Evolutionary conservation across 2,888 invertebrate species (phyloP), one percentile per base, ranked within the genome.

Genomic region (Augiades crinisus): DNA sequence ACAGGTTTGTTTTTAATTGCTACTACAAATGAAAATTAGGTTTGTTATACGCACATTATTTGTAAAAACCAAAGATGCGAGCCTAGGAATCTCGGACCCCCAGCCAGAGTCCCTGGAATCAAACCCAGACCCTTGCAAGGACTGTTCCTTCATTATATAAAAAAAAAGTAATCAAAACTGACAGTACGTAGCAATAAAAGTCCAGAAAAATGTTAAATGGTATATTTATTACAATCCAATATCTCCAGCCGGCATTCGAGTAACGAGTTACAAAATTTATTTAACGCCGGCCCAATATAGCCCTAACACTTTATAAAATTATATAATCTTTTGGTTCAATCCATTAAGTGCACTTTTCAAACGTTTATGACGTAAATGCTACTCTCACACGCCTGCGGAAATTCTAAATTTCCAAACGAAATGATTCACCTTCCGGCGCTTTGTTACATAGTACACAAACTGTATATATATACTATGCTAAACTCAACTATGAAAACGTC

Each of bases 211-310:
- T 87, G 85, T 87, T 88, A 87, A 88, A 86, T 87, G 88, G 87
- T 88, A 87, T 88, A 88, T 88, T 88, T 83, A 88, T 87, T 88
- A 88, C 87, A 87, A 86, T 88, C 83, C 78, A 83, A 85, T 82
- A 85, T 81, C 67, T 80, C 72, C 73, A 68, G 75, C 73, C 83
- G 78, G 75, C 81, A 71, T 68, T 67, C 67, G 64, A 68, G 76
- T 76, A 75, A 78, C 77, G 65, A 73, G 72, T 79, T 86, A 87
- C 87, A 88, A 87, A 86, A 86, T 79, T 81, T 80, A 72, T 81
- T 73, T 78, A 67, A 67, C 76, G 76, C 83, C 85, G 79, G 74
- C 81, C 67, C 72, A 67, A 70, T 65, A 70, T 66, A 78, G 76
- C 75, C 67, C 83, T 84, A 84, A 86, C 83, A 84, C 78, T 81